These are phyloP conservation scores for Carassius gibelio DNA, from an alignment of 2,113 vertebrate genomes.

Conservation along the genomic window DNA sequence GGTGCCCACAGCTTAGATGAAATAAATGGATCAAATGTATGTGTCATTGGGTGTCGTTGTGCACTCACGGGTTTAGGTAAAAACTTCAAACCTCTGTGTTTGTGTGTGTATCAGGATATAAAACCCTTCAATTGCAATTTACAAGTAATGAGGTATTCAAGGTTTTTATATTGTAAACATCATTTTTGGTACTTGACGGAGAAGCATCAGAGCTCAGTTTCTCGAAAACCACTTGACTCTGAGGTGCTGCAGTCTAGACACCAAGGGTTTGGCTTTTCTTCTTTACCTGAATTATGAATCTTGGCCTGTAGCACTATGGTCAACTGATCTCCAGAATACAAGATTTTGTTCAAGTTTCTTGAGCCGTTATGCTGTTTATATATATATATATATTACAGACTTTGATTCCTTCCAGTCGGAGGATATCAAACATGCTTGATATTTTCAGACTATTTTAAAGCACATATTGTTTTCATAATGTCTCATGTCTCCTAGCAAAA, in stretches of 20 bases:
- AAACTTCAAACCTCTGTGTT: not conserved
- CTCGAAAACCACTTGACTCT: not conserved
- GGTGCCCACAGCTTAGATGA: conserved; percentile 64
- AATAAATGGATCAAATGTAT: conserved; percentile 29
- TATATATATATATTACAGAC: too few species aligned
- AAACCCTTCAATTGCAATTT: not conserved
- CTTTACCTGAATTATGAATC: conserved; percentile 27
- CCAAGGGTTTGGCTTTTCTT: conserved; percentile 3
- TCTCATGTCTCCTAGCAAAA: too few species aligned
- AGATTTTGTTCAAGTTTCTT: not conserved
- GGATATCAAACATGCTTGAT: too few species aligned
- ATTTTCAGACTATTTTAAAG: too few species aligned
- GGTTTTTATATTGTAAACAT: not conserved
- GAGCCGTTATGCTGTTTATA: not conserved
- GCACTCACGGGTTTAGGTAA: not conserved
- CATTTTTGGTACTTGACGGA: conserved; percentile 9
- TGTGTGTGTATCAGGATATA: not conserved
- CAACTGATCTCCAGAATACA: not conserved
- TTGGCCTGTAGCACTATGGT: conserved; percentile 7
- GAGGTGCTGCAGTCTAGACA: not conserved
- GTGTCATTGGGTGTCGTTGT: not conserved
- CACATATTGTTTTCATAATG: too few species aligned
- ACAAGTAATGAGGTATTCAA: not conserved
- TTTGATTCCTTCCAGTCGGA: too few species aligned
- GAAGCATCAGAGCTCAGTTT: conserved; percentile 1